phyloP scores from a whole-genome alignment of 2,797 vertebrate genomes.

The Acestrorhynchus altus region DNA sequence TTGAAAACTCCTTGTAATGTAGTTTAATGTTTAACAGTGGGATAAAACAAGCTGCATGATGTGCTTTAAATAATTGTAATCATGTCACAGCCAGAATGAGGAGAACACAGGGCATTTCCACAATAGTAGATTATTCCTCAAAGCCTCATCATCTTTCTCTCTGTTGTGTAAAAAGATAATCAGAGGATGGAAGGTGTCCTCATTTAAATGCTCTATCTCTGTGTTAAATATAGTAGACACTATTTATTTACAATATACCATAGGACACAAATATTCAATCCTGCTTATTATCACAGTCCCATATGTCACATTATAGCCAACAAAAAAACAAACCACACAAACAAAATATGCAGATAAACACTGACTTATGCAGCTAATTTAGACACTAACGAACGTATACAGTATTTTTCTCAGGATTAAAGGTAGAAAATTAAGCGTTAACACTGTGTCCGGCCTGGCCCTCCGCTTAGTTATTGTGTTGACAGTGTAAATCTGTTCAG shows the following conservation, averaged over 20 bases:
- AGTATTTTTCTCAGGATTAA: conserved; percentile 49
- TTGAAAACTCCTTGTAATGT: not conserved
- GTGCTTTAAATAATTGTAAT: not conserved
- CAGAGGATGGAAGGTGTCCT: not conserved
- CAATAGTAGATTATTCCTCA: not conserved
- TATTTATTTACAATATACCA: not conserved
- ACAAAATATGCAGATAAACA: conserved; percentile 35
- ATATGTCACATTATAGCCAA: not conserved
- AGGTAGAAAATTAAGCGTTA: conserved; percentile 23
- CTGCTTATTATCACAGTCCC: not conserved
- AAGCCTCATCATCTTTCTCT: not conserved
- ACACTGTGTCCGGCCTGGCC: conserved; percentile 34
- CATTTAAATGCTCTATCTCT: conserved; percentile 1
- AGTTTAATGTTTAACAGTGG: conserved; percentile 20
- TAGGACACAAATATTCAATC: not conserved
- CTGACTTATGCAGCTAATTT: conserved; percentile 32
- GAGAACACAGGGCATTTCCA: not conserved
- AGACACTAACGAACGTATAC: conserved; percentile 16
- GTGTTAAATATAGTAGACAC: conserved; percentile 9
- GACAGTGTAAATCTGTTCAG: conserved; percentile 12
- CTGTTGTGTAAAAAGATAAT: not conserved
- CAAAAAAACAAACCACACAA: not conserved
- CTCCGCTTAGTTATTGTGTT: conserved; percentile 15
- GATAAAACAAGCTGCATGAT: conserved; percentile 42
- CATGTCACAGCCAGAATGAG: conserved; percentile 7